Evolutionary conservation across 2,888 invertebrate genomes (phyloP).

Genomic region (Lochmaea capreae): DNA sequence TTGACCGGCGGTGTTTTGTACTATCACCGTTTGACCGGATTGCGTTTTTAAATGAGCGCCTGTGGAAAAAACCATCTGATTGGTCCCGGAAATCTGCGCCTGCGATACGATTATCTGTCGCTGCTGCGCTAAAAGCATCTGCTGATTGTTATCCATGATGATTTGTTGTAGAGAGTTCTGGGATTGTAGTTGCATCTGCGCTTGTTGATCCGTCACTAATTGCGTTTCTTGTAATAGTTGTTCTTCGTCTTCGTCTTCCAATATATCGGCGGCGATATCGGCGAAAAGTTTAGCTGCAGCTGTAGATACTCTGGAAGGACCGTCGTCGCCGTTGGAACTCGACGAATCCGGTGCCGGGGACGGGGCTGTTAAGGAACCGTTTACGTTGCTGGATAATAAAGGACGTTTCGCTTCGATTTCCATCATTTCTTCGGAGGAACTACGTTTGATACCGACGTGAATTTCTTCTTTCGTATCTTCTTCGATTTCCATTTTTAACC

Average conservation of each 20-base stretch:
- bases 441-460: constrained; percentile 59
- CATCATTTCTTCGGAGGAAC: constrained; percentile 63
- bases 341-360: constrained; percentile 67
- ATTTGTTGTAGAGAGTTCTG: constrained; percentile 55
- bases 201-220: constrained; percentile 32
- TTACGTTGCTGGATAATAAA: constrained; percentile 55
- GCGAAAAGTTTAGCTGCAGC: constrained; percentile 89
- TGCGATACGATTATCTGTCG: constrained; percentile 69
- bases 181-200: constrained; percentile 40
- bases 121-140: constrained; percentile 61
- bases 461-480: constrained; percentile 37
- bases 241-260: constrained; percentile 82
- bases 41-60: constrained; percentile 61
- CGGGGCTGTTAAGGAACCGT: constrained; percentile 60
- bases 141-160: constrained; percentile 63
- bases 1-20: constrained; percentile 61
- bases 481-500: constrained; percentile 25
- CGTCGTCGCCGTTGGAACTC: constrained; percentile 67
- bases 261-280: constrained; percentile 84
- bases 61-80: constrained; percentile 56
- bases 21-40: constrained; percentile 62
- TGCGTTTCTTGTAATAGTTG: constrained; percentile 62
- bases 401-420: constrained; percentile 66
- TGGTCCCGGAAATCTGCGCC: constrained; percentile 53
- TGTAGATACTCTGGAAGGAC: constrained; percentile 76